phyloP scores from a whole-genome alignment of 2,113 vertebrate genomes.

The Falcunculus frontatus region DNA sequence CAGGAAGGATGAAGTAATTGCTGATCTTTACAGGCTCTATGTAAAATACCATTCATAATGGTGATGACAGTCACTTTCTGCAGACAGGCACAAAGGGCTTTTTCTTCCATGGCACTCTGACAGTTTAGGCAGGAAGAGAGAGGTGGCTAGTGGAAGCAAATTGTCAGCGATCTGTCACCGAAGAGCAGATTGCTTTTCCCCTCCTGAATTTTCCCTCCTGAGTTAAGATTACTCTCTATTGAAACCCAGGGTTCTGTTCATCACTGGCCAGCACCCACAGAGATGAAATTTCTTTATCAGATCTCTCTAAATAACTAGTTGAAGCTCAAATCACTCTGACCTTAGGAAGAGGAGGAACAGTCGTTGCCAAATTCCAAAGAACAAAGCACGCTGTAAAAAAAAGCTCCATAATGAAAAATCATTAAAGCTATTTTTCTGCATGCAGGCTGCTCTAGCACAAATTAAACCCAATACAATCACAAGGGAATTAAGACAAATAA shows the following conservation, averaged over 20 bases:
- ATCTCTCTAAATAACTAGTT: constrained; percentile 22
- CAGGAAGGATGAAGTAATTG: constrained; percentile 61
- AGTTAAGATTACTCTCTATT: constrained; percentile 36
- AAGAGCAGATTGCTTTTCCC: constrained; percentile 41
- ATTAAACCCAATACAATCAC: constrained; percentile 34
- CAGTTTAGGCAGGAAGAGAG: constrained; percentile 56
- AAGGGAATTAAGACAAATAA: constrained; percentile 38
- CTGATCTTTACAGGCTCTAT: constrained; percentile 39
- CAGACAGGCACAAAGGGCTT: constrained; percentile 44
- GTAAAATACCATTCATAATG: constrained; percentile 58
- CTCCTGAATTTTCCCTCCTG: constrained; percentile 15
- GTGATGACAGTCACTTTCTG: constrained; percentile 46
- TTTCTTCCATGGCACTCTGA: constrained; percentile 45
- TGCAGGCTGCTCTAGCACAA: background rate
- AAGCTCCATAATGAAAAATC: constrained; percentile 20
- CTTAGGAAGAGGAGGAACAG: background rate
- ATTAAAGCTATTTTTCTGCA: constrained; percentile 51
- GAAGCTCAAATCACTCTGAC: constrained; percentile 37
- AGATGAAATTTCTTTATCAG: constrained; percentile 53
- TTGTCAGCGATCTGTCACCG: constrained; percentile 29
- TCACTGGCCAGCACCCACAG: background rate
- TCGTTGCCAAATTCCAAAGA: constrained; percentile 6
- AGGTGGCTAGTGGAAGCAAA: constrained; percentile 52
- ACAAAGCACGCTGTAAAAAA: constrained; percentile 3
- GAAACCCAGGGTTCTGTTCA: constrained; percentile 35